Evolutionary conservation across 2,797 vertebrate genomes (phyloP), one percentile per base, ranked within the genome.

Genomic region (Telmatherina bonti): DNA sequence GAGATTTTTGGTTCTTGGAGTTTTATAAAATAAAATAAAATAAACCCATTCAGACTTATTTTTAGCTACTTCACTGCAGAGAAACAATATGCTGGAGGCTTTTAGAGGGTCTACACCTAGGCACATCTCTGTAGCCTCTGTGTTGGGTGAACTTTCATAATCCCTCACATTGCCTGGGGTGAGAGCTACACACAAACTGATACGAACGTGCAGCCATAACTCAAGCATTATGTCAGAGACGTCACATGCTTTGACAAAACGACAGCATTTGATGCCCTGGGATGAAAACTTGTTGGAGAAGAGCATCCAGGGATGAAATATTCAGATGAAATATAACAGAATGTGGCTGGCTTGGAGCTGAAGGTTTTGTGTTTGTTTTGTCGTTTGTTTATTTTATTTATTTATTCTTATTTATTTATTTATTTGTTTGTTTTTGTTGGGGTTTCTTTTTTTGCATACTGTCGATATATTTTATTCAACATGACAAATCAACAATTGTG

Each of bases 141-240:
- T 16, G 20, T 47, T 60, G 58, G 24, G 18, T 60, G 56, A 43
- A 29, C 27, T 60, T 24, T 26, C 16, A 29, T 30, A 45, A n/a
- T 61, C 38, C 11, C 30, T 45, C 38, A 29, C 38, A 18, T 29
- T 61, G 27, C 41, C 59, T 30, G 18, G 22, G 35, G 56, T 59
- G 22, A 15, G 56, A 38, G 35, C 56, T 38, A 15, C 7, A 38
- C 22, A 38, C 22, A 36, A 58, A 36, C 33, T 36, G 33, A 58
- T 60, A 27, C 26, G 13, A 61, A 61, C 16, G n/a, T 29, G 59
- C 41, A 47, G 45, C 16, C 59, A 30, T 45, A 45, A 30, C 45
- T 61, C 41, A 45, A 61, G 27, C 27, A 26, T n/a, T 12, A 45
- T 30, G 27, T 61, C 59, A 45, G 38, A 45, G 18, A 29, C n/a